Percentiles rank a stretch among this genome's conserved stretches.
phyloP scores from a whole-genome alignment of 2,113 vertebrate genomes.

The Oreochromis niloticus region DNA sequence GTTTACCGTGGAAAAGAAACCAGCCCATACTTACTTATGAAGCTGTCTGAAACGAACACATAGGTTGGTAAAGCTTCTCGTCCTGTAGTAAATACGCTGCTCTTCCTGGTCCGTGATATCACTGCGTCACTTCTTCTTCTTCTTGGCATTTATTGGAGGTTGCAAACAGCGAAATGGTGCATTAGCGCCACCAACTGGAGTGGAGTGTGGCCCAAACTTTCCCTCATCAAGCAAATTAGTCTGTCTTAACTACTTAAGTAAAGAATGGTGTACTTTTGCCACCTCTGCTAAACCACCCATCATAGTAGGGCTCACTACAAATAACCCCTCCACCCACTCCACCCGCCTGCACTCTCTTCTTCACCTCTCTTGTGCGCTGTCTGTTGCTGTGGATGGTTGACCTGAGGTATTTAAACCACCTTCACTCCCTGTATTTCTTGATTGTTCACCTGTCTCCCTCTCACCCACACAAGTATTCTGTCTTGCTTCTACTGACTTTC shows the following conservation, averaged over 20 bases:
- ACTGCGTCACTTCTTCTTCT: not conserved
- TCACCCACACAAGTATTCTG: not conserved
- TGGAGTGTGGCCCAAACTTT: accelerated
- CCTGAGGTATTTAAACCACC: not conserved
- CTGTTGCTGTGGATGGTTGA: not conserved
- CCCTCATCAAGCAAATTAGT: not conserved
- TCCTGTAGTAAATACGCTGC: not conserved
- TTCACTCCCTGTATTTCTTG: not conserved
- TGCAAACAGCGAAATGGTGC: not conserved
- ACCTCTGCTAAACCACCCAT: not conserved
- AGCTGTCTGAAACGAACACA: not conserved
- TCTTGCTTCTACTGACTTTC: too few relatives aligned
- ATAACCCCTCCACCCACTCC: not conserved
- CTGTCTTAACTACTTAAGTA: not conserved
- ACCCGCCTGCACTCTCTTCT: not conserved
- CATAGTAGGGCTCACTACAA: not conserved
- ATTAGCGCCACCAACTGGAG: not conserved
- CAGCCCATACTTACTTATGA: not conserved
- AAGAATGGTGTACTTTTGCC: not conserved
- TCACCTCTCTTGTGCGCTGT: not conserved
- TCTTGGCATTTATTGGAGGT: not conserved
- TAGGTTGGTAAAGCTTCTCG: not conserved
- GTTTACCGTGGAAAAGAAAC: not conserved
- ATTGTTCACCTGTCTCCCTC: not conserved
- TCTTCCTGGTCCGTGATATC: not conserved